These are phyloP conservation scores for Melanchra persicariae DNA, from an alignment of 2,888 invertebrate genomes.

Conservation along the genomic window DNA sequence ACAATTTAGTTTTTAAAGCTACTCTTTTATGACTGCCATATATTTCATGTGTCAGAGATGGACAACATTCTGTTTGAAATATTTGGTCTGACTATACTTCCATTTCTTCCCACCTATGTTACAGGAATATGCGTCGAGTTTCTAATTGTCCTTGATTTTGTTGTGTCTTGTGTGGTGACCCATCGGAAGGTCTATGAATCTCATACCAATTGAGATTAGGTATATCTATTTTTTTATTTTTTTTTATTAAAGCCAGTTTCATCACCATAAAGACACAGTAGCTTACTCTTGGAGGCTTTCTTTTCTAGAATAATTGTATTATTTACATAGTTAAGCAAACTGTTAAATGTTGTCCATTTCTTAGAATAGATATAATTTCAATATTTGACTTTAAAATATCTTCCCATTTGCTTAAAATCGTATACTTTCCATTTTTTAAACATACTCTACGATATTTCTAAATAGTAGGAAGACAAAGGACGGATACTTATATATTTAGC, in stretches of 20 bases:
- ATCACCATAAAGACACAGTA: background rate
- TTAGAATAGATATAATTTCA: slow-evolving; percentile 12
- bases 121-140: background rate
- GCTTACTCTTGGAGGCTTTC: background rate
- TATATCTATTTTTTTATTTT: background rate
- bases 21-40: slow-evolving; percentile 21
- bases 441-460: background rate
- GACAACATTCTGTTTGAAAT: slow-evolving; percentile 13
- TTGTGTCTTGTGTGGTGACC: background rate
- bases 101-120: slow-evolving; percentile 1
- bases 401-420: slow-evolving; percentile 23
- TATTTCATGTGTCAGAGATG: slow-evolving; percentile 29
- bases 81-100: background rate
- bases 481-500: slow-evolving; percentile 45
- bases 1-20: slow-evolving; percentile 19
- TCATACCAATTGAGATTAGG: slow-evolving; percentile 21
- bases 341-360: slow-evolving; percentile 42
- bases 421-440: slow-evolving; percentile 40
- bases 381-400: slow-evolving; percentile 26
- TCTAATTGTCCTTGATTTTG: background rate
- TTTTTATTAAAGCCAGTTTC: background rate
- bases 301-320: slow-evolving; percentile 3
- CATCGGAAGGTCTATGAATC: slow-evolving; percentile 7
- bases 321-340: background rate
- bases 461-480: slow-evolving; percentile 10